Conservation (phyloP, 2,797 vertebrate genomes). For the Argentina silus region DNA sequence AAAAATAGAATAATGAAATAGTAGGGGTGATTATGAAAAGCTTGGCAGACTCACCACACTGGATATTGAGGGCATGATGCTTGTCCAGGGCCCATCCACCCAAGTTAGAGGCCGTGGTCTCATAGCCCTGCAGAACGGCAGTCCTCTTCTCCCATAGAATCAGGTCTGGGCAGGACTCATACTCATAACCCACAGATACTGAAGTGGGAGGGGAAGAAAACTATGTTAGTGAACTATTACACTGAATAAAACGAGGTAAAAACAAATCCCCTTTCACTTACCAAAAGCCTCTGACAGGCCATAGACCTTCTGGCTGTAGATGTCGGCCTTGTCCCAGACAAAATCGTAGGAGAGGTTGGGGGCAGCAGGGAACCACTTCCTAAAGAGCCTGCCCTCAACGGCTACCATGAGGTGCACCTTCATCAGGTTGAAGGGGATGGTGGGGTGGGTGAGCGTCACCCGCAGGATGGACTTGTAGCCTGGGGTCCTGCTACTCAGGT, state of each 20-base stretch:
- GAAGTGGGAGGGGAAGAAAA: not conserved
- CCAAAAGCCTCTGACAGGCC: slow-evolving; percentile 95
- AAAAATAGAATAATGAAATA: not conserved
- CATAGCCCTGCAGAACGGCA: slow-evolving; percentile 92
- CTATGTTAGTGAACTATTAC: not conserved
- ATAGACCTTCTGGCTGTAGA: slow-evolving; percentile 98
- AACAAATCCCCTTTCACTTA: slow-evolving; percentile 65
- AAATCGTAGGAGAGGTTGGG: slow-evolving; percentile 94
- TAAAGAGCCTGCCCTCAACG: slow-evolving; percentile 94
- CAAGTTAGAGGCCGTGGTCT: slow-evolving; percentile 92
- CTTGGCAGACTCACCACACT: slow-evolving; percentile 86
- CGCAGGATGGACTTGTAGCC: slow-evolving; percentile 95
- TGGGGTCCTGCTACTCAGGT: slow-evolving; percentile 92
- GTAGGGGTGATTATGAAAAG: not conserved
- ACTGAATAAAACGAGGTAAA: not conserved
- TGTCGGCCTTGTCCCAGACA: slow-evolving; percentile 97
- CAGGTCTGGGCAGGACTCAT: slow-evolving; percentile 97
- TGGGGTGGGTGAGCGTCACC: slow-evolving; percentile 90
- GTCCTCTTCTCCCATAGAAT: slow-evolving; percentile 99
- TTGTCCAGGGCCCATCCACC: slow-evolving; percentile 96
- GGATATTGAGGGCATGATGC: slow-evolving; percentile 96
- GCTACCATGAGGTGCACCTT: slow-evolving; percentile 98
- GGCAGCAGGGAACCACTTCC: slow-evolving; percentile 94
- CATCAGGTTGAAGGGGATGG: slow-evolving; percentile 98
- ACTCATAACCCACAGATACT: slow-evolving; percentile 98